phyloP scores from a whole-genome alignment of 1,140 invertebrate species.

The fruit fly (Drosophila melanogaster) region Release_6_plus_ISO1_MT NT_033779.5:6172001-6172500 shows the following conservation, averaged over 20 bases:
- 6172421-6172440: not conserved
- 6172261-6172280: not conserved
- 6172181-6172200: not conserved
- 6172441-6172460: not conserved
- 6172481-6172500: not conserved
- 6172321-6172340: not conserved
- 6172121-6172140: not conserved
- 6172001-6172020: conserved; percentile 56
- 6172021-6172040: conserved; percentile 4
- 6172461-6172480: not conserved
- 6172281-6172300: not conserved
- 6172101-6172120: conserved; percentile 20
- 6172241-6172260: not conserved
- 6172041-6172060: conserved; percentile 24
- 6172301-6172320: not conserved
- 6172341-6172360: not conserved
- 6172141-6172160: not conserved
- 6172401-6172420: not conserved
- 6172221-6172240: not conserved
- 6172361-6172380: conserved; percentile 30
- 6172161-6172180: not conserved
- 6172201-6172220: not conserved
- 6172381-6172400: conserved; percentile 27
- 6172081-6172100: conserved; percentile 6
- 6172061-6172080: conserved; percentile 14